phyloP scores from a whole-genome alignment of 2,888 invertebrate genomes.

The Embidobia sp. region DNA sequence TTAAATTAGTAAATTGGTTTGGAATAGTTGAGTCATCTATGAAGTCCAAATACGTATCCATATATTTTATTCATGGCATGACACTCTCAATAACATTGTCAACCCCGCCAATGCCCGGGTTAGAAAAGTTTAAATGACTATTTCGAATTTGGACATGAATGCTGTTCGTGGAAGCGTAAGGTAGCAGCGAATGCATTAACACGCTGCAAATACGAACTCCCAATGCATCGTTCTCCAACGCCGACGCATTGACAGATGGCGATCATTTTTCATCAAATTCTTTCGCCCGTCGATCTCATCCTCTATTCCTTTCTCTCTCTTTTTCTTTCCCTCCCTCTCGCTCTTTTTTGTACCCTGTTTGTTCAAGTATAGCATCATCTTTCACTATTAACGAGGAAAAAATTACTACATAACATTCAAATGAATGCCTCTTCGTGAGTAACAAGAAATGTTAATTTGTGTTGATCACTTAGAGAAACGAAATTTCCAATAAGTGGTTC shows the following conservation, averaged over 20 bases:
- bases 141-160: constrained; percentile 60
- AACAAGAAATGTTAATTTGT: too few relatives aligned
- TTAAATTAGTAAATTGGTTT: too few relatives aligned
- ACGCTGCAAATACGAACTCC: constrained; percentile 43
- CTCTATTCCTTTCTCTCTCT: too few relatives aligned
- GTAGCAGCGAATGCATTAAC: constrained; percentile 57
- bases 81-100: constrained; percentile 64
- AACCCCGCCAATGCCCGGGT: constrained; percentile 52
- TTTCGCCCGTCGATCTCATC: neutral
- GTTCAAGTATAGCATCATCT: constrained; percentile 30
- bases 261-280: constrained; percentile 56
- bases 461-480: too few relatives aligned
- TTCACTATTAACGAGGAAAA: constrained; percentile 33
- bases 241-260: constrained; percentile 54
- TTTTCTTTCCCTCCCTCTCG: too few relatives aligned
- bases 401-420: too few relatives aligned
- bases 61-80: constrained; percentile 65
- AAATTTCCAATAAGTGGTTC: too few relatives aligned
- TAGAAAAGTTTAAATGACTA: constrained; percentile 65
- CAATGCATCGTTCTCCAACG: constrained; percentile 48
- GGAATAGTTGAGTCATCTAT: too few relatives aligned
- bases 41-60: constrained; percentile 56
- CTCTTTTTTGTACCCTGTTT: constrained; percentile 25
- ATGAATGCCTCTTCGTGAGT: too few relatives aligned
- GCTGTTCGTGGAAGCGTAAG: constrained; percentile 46